A percentile compares a stretch with the other conserved stretches of the same genome.
phyloP scores from a whole-genome alignment of 2,113 vertebrate genomes.

The Boulengeromyrus knoepffleri region DNA sequence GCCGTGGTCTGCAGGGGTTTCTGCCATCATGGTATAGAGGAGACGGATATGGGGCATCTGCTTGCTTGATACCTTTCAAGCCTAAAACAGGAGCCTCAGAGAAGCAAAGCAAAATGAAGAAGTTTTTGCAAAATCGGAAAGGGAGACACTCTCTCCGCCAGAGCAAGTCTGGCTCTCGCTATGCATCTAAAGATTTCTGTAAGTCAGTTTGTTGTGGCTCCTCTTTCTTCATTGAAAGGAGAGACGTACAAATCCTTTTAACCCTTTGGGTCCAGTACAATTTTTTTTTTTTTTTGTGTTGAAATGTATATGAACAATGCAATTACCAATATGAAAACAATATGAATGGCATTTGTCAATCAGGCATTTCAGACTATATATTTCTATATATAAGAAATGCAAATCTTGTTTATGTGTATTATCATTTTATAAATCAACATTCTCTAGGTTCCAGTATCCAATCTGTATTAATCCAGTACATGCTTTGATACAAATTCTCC shows the following conservation, averaged over 20 bases:
- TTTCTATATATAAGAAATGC: not conserved
- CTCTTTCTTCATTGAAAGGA: not conserved
- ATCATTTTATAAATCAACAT: not conserved
- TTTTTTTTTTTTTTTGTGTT: not conserved
- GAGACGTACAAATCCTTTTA: not conserved
- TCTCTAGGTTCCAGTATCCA: not conserved
- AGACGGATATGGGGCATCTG: not conserved
- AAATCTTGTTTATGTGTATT: not conserved
- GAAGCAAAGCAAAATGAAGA: slow-evolving; percentile 47
- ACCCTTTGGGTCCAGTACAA: not conserved
- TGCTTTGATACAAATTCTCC: not conserved
- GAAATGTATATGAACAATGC: not conserved
- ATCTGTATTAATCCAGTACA: not conserved
- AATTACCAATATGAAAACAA: not conserved
- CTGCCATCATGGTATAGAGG: slow-evolving; percentile 20
- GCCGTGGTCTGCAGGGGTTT: not conserved
- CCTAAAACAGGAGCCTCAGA: slow-evolving; percentile 30
- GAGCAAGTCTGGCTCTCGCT: slow-evolving; percentile 47
- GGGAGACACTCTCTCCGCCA: slow-evolving; percentile 49
- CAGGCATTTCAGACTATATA: not conserved
- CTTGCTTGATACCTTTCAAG: slow-evolving; percentile 33
- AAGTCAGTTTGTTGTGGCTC: slow-evolving; percentile 50
- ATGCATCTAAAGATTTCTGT: slow-evolving; percentile 67
- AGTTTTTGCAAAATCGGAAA: slow-evolving; percentile 49
- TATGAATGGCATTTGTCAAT: not conserved